These are phyloP conservation scores for Chrysolina oricalcia DNA, from an alignment of 2,888 invertebrate genomes.

Conservation along the genomic window DNA sequence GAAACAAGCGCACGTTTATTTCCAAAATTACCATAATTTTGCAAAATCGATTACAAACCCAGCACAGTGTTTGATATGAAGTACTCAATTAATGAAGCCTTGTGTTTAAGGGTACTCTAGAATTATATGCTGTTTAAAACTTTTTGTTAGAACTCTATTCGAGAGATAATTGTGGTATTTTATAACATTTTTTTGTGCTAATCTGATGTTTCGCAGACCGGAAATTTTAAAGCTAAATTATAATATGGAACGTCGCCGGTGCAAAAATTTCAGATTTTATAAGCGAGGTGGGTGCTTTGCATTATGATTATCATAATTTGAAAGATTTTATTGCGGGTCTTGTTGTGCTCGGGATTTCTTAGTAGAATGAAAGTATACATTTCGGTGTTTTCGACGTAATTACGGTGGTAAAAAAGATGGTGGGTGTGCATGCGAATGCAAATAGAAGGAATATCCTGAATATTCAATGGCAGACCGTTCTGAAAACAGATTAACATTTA, in stretches of 20 bases:
- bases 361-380: not conserved
- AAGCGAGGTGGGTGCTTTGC: conserved; percentile 40
- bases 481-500: not conserved
- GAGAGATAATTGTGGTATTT: conserved; percentile 62
- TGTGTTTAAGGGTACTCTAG: conserved; percentile 65
- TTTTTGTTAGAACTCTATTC: conserved; percentile 61
- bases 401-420: not conserved
- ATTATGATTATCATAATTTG: conserved; percentile 40
- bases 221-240: conserved; percentile 54
- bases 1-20: conserved; percentile 68
- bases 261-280: conserved; percentile 28
- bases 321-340: conserved; percentile 20
- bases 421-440: not conserved
- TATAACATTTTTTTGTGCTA: conserved; percentile 57
- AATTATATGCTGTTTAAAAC: conserved; percentile 63
- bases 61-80: conserved; percentile 67
- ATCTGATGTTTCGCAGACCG: conserved; percentile 54
- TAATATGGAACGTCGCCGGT: conserved; percentile 32
- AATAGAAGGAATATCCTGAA: not conserved
- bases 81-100: conserved; percentile 68
- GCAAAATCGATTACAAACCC: conserved; percentile 70
- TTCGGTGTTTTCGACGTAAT: conserved; percentile 1
- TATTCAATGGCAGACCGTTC: not conserved
- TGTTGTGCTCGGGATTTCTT: not conserved
- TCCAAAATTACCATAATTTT: conserved; percentile 70